Evolutionary conservation across 2,888 invertebrate species (phyloP), one percentile per base, ranked within the genome.

Genomic region (Cenopis cana): DNA sequence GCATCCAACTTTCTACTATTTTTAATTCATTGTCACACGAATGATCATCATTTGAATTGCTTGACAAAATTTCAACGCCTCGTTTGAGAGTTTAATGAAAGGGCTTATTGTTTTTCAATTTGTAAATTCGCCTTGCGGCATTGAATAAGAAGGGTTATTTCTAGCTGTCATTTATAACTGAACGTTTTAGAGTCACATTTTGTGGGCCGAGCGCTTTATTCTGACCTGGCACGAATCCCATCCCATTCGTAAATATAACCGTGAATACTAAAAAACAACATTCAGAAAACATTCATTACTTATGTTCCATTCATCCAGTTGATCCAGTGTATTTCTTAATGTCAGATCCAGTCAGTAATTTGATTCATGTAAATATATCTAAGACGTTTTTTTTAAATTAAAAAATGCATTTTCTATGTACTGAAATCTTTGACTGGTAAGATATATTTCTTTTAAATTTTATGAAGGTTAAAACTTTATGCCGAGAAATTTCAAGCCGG

Each of bases 201-300:
- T 71, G 60, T 61, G 49, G 49, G 60, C 46, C 24, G 52, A 65
- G 65, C 20, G 65, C 65, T 67, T 67, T 66, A 70, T 69, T 65
- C 65, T 67, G 83, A 78, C 82, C 89, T 90, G 91, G 90, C 91
- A 90, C 81, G 78, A 77, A 82, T 90, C 90, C 90, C 90, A 85
- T 83, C 79, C 81, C 78, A 79, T 82, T 82, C 81, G 82, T 87
- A 89, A 88, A 88, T 88, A 87, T 90, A 90, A 88, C 88, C 83
- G 84, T 74, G 78, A 81, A 87, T 86, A 82, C 88, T 88, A 86
- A 85, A 89, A 83, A 85, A 82, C 81, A 82, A 78, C 76, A 67
- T 65, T 69, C 55, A 64, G 61, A 64, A 66, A 54, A 59, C 59
- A 29, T 50, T n/a, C n/a, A n/a, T n/a, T n/a, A n/a, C n/a, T n/a